Percentiles rank a stretch among this genome's conserved stretches.
These are phyloP conservation scores for Halichondria panicea DNA, from an alignment of 37 sponge, comb jelly and placozoan species.

Conservation along the genomic window DNA sequence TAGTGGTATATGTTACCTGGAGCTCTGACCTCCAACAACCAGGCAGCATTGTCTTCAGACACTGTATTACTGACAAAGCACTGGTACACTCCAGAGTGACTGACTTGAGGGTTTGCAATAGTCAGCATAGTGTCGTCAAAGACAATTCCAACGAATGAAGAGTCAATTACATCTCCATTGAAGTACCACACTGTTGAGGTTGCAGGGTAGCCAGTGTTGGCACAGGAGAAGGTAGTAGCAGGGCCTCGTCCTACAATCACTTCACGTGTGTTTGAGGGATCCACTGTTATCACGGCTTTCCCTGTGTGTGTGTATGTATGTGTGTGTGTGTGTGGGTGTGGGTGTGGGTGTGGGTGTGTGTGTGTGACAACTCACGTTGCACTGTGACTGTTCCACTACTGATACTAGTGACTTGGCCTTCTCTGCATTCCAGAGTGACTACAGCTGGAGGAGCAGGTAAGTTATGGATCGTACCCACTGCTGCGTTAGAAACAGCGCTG, in stretches of 20 bases:
- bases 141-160: neutral
- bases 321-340: no score
- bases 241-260: neutral
- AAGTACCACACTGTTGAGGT: conserved; percentile 41
- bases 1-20: conserved; percentile 28
- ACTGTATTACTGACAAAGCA: conserved; percentile 38
- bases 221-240: conserved; percentile 37
- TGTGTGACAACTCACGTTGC: no score
- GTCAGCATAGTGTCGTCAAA: neutral
- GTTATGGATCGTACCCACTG: no score
- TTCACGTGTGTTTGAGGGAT: neutral
- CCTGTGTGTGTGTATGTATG: no score
- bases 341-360: no score
- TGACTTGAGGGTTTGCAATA: neutral
- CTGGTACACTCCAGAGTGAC: conserved; percentile 64
- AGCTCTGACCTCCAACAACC: conserved; percentile 40
- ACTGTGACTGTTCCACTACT: no score
- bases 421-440: no score
- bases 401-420: no score
- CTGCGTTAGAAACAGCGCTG: no score
- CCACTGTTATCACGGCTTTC: conserved; percentile 5
- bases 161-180: conserved; percentile 12
- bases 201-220: conserved; percentile 3
- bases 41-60: neutral
- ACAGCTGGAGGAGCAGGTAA: no score